Evolutionary conservation across 2,888 invertebrate species (phyloP).

Genomic region (Idaea aversata): DNA sequence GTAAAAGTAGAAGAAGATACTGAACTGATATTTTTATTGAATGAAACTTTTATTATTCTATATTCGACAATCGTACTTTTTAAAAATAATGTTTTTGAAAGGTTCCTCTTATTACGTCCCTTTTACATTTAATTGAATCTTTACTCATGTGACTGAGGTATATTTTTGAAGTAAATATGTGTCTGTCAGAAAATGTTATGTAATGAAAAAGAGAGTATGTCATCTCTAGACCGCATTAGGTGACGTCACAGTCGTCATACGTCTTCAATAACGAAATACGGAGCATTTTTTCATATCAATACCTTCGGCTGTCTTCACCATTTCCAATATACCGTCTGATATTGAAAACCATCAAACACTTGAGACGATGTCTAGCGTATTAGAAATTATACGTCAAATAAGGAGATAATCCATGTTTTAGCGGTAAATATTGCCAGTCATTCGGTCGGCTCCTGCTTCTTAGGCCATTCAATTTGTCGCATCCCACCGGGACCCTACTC

Average conservation of each 20-base stretch:
- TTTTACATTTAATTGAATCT: too few relatives aligned
- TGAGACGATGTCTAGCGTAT: slow-evolving; percentile 27
- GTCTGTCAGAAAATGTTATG: background rate
- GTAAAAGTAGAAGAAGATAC: background rate
- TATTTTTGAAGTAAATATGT: too few relatives aligned
- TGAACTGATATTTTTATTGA: background rate
- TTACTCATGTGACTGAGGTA: too few relatives aligned
- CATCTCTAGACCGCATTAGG: background rate
- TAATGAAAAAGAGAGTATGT: background rate
- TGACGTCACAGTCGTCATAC: background rate
- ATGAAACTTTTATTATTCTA: background rate
- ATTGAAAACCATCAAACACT: slow-evolving; percentile 31
- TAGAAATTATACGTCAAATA: slow-evolving; percentile 50
- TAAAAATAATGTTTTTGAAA: too few relatives aligned
- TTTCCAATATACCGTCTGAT: slow-evolving; percentile 29
- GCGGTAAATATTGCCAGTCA: slow-evolving; percentile 70
- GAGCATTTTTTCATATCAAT: slow-evolving; percentile 32
- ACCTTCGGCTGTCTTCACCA: slow-evolving; percentile 29
- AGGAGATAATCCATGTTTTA: slow-evolving; percentile 55
- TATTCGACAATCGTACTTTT: too few relatives aligned
- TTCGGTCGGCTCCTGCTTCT: slow-evolving; percentile 46
- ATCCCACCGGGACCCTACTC: slow-evolving; percentile 65
- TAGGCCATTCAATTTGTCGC: slow-evolving; percentile 73
- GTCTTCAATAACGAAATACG: slow-evolving; percentile 2
- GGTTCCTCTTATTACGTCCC: too few relatives aligned